phyloP scores from a whole-genome alignment of 2,797 vertebrate species.

The Ataeniobius toweri region DNA sequence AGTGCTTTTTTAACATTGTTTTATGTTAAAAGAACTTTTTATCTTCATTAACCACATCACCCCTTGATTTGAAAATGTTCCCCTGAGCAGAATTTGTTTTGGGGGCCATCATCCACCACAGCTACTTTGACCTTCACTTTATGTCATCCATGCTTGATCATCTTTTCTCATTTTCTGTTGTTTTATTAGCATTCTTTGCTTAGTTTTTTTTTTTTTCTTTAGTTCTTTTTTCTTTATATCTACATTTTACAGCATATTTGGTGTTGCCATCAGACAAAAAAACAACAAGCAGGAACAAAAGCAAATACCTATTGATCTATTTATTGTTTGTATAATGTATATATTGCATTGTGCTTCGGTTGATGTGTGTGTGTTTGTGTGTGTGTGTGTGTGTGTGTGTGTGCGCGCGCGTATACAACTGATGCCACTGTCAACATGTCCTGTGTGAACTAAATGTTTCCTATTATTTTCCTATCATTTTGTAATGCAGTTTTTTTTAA shows the following conservation, averaged over 20 bases:
- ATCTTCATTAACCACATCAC: background rate
- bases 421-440: background rate
- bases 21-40: background rate
- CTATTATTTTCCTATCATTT: background rate
- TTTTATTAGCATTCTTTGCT: background rate
- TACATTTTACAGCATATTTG: background rate
- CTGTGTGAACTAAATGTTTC: background rate
- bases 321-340: background rate
- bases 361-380: background rate
- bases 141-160: background rate
- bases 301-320: background rate
- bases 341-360: background rate
- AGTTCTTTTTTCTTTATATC: background rate
- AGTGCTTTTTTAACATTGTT: background rate
- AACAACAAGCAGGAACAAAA: background rate
- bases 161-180: background rate
- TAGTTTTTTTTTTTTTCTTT: background rate
- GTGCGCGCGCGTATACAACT: background rate
- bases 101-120: background rate
- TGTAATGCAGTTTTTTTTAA: background rate
- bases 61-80: background rate
- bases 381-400: no score
- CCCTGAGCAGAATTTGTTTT: background rate
- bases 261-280: background rate
- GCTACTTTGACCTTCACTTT: background rate